Conservation (phyloP, 1,140 invertebrate genomes). For the Mactra quadrangularis region DNA sequence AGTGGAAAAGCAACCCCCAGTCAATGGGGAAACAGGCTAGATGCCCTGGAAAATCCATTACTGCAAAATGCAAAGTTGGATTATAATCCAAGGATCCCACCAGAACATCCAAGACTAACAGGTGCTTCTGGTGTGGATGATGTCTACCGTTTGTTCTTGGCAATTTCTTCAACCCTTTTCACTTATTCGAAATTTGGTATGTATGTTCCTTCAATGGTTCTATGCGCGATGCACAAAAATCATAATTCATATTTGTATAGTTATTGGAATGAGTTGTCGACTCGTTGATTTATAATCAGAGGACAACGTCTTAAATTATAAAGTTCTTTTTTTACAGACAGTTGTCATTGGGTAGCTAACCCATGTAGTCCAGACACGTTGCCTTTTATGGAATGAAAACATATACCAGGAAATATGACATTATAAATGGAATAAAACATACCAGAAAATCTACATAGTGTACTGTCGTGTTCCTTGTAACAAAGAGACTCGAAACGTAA, state of each 20-base stretch:
- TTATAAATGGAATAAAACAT: too few species aligned
- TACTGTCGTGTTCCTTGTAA: too few species aligned
- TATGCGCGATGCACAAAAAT: neutral
- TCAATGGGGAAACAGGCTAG: too few species aligned
- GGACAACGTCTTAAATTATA: neutral
- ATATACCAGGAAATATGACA: neutral
- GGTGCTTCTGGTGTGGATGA: too few species aligned
- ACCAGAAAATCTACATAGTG: too few species aligned
- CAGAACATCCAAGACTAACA: too few species aligned
- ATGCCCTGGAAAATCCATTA: too few species aligned
- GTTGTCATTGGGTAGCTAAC: conserved; percentile 20
- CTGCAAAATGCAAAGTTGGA: too few species aligned
- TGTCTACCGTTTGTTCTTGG: neutral
- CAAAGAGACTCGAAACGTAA: too few species aligned
- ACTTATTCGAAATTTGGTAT: neutral
- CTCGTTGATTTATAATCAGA: neutral
- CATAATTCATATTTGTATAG: neutral
- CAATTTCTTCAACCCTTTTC: neutral
- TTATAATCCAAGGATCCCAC: too few species aligned
- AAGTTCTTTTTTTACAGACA: neutral
- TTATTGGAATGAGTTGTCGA: neutral
- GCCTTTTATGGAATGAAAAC: conserved; percentile 19
- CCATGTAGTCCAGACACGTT: conserved; percentile 15
- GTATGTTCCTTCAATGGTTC: neutral
- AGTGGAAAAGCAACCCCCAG: too few species aligned